Evolutionary conservation across 2,113 vertebrate species (phyloP).

Genomic region (Apodemus sylvaticus): DNA sequence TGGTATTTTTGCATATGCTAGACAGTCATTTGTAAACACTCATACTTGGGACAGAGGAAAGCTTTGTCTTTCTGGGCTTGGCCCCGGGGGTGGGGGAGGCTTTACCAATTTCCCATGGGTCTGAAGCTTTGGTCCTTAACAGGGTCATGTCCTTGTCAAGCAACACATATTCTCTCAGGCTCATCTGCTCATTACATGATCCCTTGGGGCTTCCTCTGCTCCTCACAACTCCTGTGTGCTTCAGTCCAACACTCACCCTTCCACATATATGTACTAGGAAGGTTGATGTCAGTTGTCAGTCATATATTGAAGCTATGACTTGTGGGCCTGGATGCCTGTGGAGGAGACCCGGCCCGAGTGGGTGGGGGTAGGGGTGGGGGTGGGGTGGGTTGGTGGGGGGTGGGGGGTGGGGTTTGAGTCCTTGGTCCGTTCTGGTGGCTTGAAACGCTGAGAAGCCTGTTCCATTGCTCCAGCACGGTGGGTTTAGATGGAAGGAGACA

Average conservation of each 20-base stretch:
- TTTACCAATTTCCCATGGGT: not conserved
- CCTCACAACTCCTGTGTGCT: not conserved
- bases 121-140: not conserved
- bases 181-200: not conserved
- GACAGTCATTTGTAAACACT: not conserved
- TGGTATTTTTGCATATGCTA: not conserved
- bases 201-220: not conserved
- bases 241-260: not conserved
- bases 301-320: not conserved
- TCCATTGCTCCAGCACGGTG: too few relatives aligned
- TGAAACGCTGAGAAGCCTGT: too few relatives aligned
- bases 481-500: too few relatives aligned
- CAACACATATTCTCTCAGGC: not conserved
- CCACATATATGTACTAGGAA: not conserved
- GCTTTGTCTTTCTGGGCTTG: not conserved
- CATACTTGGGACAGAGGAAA: not conserved
- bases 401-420: too few relatives aligned
- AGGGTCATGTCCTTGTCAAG: not conserved
- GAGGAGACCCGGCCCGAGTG: too few relatives aligned
- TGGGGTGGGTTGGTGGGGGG: too few relatives aligned
- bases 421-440: too few relatives aligned
- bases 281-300: not conserved
- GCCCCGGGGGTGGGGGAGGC: not conserved
- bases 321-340: too few relatives aligned
- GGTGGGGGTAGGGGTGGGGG: too few relatives aligned